A percentile compares a stretch with the other conserved stretches of the same genome.
Evolutionary conservation across 2,888 invertebrate species (phyloP).

Genomic region (Scaptomyza polygonia): DNA sequence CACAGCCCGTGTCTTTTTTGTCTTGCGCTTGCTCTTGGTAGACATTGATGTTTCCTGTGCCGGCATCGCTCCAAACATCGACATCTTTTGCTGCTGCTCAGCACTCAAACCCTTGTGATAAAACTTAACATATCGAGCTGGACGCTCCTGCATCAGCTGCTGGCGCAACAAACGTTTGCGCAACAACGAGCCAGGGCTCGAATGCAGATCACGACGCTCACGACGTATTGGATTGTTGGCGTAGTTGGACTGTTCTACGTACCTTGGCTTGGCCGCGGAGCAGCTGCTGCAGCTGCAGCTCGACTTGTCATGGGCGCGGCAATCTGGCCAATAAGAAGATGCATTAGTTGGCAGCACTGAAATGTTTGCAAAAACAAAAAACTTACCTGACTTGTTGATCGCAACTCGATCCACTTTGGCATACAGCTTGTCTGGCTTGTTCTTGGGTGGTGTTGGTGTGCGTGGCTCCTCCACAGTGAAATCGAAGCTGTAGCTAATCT

Average conservation of each 20-base stretch:
- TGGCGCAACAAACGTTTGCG: slow-evolving; percentile 63
- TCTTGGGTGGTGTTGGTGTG: slow-evolving; percentile 50
- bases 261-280: slow-evolving; percentile 69
- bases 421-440: slow-evolving; percentile 62
- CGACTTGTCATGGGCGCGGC: slow-evolving; percentile 43
- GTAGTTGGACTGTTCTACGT: slow-evolving; percentile 65
- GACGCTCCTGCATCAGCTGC: slow-evolving; percentile 63
- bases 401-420: slow-evolving; percentile 77
- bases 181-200: slow-evolving; percentile 50
- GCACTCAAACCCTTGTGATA: slow-evolving; percentile 71
- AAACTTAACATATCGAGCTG: slow-evolving; percentile 70
- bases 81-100: slow-evolving; percentile 44
- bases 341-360: not conserved
- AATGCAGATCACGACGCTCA: slow-evolving; percentile 66
- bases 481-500: slow-evolving; percentile 80
- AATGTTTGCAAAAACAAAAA: not conserved
- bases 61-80: slow-evolving; percentile 26
- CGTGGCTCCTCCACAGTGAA: slow-evolving; percentile 81
- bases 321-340: slow-evolving; percentile 58
- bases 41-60: not conserved
- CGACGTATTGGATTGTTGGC: slow-evolving; percentile 65
- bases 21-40: slow-evolving; percentile 57
- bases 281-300: slow-evolving; percentile 66
- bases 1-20: slow-evolving; percentile 47
- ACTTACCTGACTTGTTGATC: slow-evolving; percentile 73